Percentiles rank a stretch among this genome's conserved stretches.
These are phyloP conservation scores for Clytia hemisphaerica DNA, from an alignment of 30 jellyfish, hydroid and myxozoan genomes.

Conservation along the genomic window DNA sequence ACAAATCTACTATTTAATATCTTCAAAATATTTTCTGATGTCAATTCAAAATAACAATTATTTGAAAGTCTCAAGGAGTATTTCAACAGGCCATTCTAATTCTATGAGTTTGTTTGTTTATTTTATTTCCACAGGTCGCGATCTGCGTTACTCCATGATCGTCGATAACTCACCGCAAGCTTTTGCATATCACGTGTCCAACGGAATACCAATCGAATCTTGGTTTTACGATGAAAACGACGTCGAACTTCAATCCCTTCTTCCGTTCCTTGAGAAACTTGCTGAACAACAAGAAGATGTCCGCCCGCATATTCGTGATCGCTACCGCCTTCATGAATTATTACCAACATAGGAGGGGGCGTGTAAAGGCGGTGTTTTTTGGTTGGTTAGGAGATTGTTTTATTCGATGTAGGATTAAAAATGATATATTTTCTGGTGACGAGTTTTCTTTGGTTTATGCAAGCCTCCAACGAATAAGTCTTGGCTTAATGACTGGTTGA, in stretches of 20 bases:
- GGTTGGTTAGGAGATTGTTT: too few relatives aligned
- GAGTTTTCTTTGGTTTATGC: too few relatives aligned
- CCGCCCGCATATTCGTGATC: slow-evolving; percentile 92
- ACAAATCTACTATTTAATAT: too few relatives aligned
- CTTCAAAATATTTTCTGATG: too few relatives aligned
- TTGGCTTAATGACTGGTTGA: too few relatives aligned
- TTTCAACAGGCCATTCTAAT: not conserved
- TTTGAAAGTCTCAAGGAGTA: too few relatives aligned
- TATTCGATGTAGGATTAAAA: too few relatives aligned
- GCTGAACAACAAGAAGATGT: slow-evolving; percentile 91
- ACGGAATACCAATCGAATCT: slow-evolving; percentile 95
- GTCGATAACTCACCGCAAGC: slow-evolving; percentile 99
- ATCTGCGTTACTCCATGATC: slow-evolving; percentile 71
- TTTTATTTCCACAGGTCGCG: slow-evolving; percentile 48
- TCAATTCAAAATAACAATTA: too few relatives aligned
- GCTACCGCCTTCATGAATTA: slow-evolving; percentile 92
- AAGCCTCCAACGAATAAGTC: too few relatives aligned
- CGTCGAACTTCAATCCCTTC: slow-evolving; percentile 79
- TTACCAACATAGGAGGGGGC: slow-evolving; percentile 72
- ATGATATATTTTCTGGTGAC: too few relatives aligned
- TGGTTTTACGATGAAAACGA: slow-evolving; percentile 96
- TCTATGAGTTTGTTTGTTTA: not conserved
- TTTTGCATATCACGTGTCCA: slow-evolving; percentile 91
- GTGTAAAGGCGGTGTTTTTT: too few relatives aligned
- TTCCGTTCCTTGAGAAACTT: slow-evolving; percentile 84